These are phyloP conservation scores for Balanococcus diminutus DNA, from an alignment of 2,888 invertebrate genomes.

Conservation along the genomic window DNA sequence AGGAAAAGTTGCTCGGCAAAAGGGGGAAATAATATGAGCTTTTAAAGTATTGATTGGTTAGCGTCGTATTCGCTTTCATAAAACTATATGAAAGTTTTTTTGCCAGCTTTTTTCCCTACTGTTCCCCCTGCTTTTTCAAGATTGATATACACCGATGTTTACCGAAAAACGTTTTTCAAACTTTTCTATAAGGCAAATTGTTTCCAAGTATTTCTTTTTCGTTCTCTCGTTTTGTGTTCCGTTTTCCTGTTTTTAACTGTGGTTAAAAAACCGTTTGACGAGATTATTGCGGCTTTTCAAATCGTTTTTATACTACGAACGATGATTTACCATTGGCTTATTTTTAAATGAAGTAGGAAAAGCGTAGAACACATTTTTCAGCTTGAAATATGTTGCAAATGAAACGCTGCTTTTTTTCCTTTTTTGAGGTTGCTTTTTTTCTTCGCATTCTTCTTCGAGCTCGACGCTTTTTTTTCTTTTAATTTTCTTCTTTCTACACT, in stretches of 20 bases:
- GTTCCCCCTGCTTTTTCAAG: constrained; percentile 29
- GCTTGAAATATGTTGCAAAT: constrained; percentile 27
- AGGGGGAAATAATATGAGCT: constrained; percentile 54
- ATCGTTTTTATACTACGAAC: constrained; percentile 19
- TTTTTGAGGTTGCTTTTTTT: not conserved
- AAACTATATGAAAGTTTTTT: constrained; percentile 54
- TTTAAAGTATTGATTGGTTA: constrained; percentile 54
- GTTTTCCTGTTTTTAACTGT: constrained; percentile 34
- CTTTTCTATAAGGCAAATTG: constrained; percentile 53
- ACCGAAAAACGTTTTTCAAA: constrained; percentile 54
- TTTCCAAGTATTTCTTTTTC: constrained; percentile 50
- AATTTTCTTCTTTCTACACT: not conserved
- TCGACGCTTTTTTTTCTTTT: not conserved
- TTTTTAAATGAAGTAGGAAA: constrained; percentile 25
- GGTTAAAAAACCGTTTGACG: constrained; percentile 47
- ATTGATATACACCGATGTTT: constrained; percentile 54
- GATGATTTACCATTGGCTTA: constrained; percentile 41
- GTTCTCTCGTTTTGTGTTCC: constrained; percentile 43
- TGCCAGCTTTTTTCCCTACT: constrained; percentile 11
- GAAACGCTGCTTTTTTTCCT: not conserved
- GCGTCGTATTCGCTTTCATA: constrained; percentile 54
- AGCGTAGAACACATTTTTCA: constrained; percentile 28
- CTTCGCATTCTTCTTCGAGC: not conserved
- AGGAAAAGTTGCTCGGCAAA: constrained; percentile 47
- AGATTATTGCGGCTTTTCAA: constrained; percentile 45